Percentiles rank a stretch among this genome's conserved stretches.
phyloP scores from a whole-genome alignment of 2,888 invertebrate genomes.

The Gandaritis pyraliata region DNA sequence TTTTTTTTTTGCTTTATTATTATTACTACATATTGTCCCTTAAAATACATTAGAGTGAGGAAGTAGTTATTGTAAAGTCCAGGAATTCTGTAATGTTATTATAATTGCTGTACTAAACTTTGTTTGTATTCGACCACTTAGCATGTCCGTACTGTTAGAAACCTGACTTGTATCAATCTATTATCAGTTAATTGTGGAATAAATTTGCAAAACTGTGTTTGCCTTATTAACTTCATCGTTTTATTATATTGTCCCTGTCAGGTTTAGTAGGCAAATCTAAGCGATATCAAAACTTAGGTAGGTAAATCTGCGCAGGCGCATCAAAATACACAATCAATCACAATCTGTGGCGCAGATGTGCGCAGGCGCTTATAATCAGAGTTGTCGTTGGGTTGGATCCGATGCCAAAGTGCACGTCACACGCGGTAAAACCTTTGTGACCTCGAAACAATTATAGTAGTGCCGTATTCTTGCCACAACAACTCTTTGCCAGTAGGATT shows the following conservation, averaged over 20 bases:
- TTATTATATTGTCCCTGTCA: neutral
- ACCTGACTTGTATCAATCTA: slow-evolving; percentile 82
- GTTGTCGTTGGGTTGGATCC: no score
- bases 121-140: slow-evolving; percentile 80
- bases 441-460: no score
- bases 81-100: slow-evolving; percentile 80
- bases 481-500: no score
- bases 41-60: slow-evolving; percentile 82
- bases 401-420: no score
- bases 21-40: slow-evolving; percentile 79
- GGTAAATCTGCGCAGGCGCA: no score
- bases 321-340: no score
- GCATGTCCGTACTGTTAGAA: slow-evolving; percentile 82
- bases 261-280: neutral
- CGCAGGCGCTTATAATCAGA: no score
- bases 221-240: slow-evolving; percentile 70
- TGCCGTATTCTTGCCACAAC: no score
- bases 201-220: slow-evolving; percentile 85
- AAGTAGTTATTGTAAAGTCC: slow-evolving; percentile 82
- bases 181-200: slow-evolving; percentile 84
- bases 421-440: no score
- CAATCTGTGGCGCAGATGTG: no score
- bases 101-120: slow-evolving; percentile 78
- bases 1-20: slow-evolving; percentile 80
- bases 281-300: no score